Conservation (phyloP, 2,888 invertebrate genomes). For the Alentia gelatinosa region DNA sequence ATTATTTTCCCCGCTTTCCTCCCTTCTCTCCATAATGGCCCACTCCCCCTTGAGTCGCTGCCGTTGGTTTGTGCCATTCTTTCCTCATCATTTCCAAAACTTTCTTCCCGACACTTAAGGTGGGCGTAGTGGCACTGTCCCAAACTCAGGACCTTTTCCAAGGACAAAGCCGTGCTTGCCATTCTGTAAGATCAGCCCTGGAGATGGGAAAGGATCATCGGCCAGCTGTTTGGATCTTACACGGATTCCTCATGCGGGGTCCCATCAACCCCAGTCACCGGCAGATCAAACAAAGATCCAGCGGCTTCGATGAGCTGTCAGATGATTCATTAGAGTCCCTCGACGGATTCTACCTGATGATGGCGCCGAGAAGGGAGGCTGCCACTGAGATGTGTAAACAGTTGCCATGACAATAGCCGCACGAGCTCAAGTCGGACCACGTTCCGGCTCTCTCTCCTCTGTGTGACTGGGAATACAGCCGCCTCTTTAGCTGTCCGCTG, state of each 20-base stretch:
- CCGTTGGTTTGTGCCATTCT: not conserved
- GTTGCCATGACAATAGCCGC: constrained; percentile 5
- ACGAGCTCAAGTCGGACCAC: not conserved
- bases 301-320: not conserved
- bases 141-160: no score
- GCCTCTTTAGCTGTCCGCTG: not conserved
- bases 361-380: not conserved
- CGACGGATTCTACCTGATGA: not conserved
- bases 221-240: not conserved
- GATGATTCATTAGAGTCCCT: not conserved
- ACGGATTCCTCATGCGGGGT: not conserved
- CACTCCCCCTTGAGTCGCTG: not conserved
- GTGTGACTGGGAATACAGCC: not conserved
- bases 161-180: no score
- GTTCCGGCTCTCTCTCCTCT: not conserved
- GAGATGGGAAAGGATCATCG: not conserved
- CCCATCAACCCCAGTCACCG: not conserved
- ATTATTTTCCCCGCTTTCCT: not conserved
- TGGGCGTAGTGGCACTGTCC: not conserved
- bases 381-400: not conserved
- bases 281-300: not conserved
- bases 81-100: not conserved
- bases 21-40: not conserved
- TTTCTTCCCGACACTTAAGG: not conserved
- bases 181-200: not conserved